Conservation (phyloP, 35 echinoderm and acorn worm genomes). For the Ophiothrix spiculata region DNA sequence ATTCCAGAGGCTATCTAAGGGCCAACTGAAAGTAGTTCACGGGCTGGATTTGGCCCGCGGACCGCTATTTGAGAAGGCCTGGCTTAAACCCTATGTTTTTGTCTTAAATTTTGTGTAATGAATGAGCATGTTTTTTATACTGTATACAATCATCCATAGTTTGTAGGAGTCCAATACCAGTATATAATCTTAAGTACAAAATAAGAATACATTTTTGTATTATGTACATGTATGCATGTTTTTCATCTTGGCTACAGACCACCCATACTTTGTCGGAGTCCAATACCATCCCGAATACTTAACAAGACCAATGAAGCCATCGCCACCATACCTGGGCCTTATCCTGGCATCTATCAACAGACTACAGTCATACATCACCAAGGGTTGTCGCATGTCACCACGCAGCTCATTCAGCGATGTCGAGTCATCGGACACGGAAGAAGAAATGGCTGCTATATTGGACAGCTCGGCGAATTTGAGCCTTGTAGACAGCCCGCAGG, state of each 20-base stretch:
- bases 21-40: too few species aligned
- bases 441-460: constrained; percentile 53
- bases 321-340: constrained; percentile 89
- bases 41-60: too few species aligned
- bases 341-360: constrained; percentile 75
- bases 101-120: too few species aligned
- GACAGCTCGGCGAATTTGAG: background rate
- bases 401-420: constrained; percentile 61
- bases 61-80: too few species aligned
- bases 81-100: too few species aligned
- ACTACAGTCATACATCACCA: constrained; percentile 55
- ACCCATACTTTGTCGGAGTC: constrained; percentile 95
- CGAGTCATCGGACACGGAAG: constrained; percentile 88
- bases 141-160: too few species aligned
- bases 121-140: too few species aligned
- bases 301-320: constrained; percentile 93
- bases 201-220: background rate
- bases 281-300: constrained; percentile 99
- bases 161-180: too few species aligned
- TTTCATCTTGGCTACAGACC: constrained; percentile 53
- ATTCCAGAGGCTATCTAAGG: too few species aligned
- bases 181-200: too few species aligned
- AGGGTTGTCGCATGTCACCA: constrained; percentile 80
- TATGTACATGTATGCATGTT: background rate
- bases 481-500: background rate